phyloP scores from a whole-genome alignment of 2,888 invertebrate species.

The Scaptomyza flava region DNA sequence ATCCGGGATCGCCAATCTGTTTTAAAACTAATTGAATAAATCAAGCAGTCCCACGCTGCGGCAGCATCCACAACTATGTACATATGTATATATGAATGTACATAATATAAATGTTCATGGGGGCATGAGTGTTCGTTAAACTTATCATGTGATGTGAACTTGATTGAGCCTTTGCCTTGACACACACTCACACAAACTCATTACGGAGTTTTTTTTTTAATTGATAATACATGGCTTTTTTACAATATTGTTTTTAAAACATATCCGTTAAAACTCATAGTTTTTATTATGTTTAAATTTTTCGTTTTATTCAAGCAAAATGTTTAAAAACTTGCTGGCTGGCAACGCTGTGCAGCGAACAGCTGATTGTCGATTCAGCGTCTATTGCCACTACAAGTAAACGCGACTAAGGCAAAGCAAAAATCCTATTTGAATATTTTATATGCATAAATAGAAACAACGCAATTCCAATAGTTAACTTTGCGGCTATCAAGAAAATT shows the following conservation, averaged over 20 bases:
- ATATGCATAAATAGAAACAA: no score
- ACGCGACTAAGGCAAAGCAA: no score
- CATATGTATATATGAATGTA: not conserved
- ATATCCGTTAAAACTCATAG: slow-evolving; percentile 17
- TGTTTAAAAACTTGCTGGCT: not conserved
- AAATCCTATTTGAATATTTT: no score
- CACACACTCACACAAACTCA: slow-evolving; percentile 31
- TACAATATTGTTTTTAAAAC: slow-evolving; percentile 33
- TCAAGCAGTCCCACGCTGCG: slow-evolving; percentile 34
- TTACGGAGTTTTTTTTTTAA: slow-evolving; percentile 16
- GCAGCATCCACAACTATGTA: slow-evolving; percentile 10
- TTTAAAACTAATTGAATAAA: slow-evolving; percentile 67
- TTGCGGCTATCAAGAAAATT: no score
- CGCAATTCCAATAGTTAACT: no score
- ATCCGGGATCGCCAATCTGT: slow-evolving; percentile 71
- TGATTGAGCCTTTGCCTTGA: slow-evolving; percentile 61
- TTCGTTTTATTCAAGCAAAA: slow-evolving; percentile 15
- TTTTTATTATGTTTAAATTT: slow-evolving; percentile 4
- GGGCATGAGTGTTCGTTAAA: slow-evolving; percentile 20
- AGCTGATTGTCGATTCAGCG: slow-evolving; percentile 47
- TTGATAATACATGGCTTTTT: slow-evolving; percentile 50
- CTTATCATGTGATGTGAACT: slow-evolving; percentile 65
- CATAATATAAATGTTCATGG: not conserved
- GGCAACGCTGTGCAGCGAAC: slow-evolving; percentile 37
- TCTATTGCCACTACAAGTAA: not conserved